These are phyloP conservation scores for Zaprionus camerounensis DNA, from an alignment of 1,140 invertebrate genomes.

Conservation along the genomic window DNA sequence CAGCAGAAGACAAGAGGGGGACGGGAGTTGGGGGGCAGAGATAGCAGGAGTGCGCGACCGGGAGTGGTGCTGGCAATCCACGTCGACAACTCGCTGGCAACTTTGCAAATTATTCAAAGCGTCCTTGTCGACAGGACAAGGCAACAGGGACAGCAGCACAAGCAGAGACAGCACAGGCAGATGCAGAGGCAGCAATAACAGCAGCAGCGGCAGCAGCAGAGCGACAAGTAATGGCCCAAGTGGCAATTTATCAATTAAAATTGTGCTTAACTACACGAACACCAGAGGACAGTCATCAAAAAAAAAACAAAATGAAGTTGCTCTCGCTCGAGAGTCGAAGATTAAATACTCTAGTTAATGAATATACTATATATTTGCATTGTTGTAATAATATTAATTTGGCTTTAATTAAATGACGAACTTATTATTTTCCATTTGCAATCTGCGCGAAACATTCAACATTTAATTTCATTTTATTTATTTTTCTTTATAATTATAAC, in stretches of 20 bases:
- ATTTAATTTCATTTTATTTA: neutral
- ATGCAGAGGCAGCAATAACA: constrained; percentile 26
- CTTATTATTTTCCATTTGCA: no score
- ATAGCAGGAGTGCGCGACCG: neutral
- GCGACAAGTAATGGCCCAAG: constrained; percentile 77
- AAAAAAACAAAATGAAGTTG: constrained; percentile 4
- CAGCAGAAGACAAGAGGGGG: constrained; percentile 6
- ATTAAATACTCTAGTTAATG: constrained; percentile 18
- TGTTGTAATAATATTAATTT: neutral
- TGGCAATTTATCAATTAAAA: constrained; percentile 83
- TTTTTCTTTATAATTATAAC: neutral
- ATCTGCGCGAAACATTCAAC: no score
- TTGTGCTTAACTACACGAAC: constrained; percentile 75
- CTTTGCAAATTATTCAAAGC: constrained; percentile 80
- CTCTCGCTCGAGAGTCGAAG: neutral
- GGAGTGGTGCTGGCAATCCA: constrained; percentile 30
- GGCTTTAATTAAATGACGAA: no score
- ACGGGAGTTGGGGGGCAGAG: neutral
- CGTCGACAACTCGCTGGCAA: constrained; percentile 53
- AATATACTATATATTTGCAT: neutral
- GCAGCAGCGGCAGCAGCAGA: constrained; percentile 31
- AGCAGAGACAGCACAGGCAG: neutral
- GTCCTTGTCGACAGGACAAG: constrained; percentile 32
- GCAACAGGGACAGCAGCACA: constrained; percentile 2
- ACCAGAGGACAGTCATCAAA: constrained; percentile 55